Base-by-base conservation (phyloP, 2,888 invertebrate species). In the Caenorhabditis japonica region DNA sequence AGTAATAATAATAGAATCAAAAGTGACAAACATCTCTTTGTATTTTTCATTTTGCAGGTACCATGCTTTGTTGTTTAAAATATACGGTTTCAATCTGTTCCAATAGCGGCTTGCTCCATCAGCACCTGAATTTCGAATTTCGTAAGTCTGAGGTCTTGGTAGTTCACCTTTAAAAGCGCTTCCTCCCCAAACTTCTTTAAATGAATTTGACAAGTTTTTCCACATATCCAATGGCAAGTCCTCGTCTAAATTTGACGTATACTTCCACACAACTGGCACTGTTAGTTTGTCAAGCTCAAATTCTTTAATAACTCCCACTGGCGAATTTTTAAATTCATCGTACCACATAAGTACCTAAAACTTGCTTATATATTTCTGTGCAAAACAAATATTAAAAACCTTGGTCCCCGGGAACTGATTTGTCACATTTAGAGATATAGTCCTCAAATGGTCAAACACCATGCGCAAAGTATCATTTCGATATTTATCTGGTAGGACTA, bases 121-220 rank as follows among this genome's bases (percentile, higher is more conserved):
- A 17, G 82, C 82, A n/a, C 82, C 79, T 76, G 25, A 60, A 36
- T 5, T 4, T 36, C 21, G 25, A 15, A 17, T 1, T 7, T 12
- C 21, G 23, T 27, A 15, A 30, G 13, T 3, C 15, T 4, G 17
- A 25, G 4, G 36, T 34, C 3, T 19, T 15, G 4, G 2, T 19
- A 23, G n/a, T 15, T 5, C 27, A 72, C 80, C 92, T 88, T 93
- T 93, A 85, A 91, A 93, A 0, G 92, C 92, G 13, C 92, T 92
- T 0, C 92, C 92, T 4, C 91, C 90, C 93, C 93, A 93, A 12
- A 92, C 91, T 2, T 91, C 90, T 5, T 91, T 90, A 83, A 93
- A 93, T 2, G 92, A 90, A 21, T 68, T 52, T 1, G 81, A 81
- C 30, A 82, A 61, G 46, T 80, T 80, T 30, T 59, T 69, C 82